Evolutionary conservation across 2,888 invertebrate genomes (phyloP).

Genomic region (Drosophila yooni): DNA sequence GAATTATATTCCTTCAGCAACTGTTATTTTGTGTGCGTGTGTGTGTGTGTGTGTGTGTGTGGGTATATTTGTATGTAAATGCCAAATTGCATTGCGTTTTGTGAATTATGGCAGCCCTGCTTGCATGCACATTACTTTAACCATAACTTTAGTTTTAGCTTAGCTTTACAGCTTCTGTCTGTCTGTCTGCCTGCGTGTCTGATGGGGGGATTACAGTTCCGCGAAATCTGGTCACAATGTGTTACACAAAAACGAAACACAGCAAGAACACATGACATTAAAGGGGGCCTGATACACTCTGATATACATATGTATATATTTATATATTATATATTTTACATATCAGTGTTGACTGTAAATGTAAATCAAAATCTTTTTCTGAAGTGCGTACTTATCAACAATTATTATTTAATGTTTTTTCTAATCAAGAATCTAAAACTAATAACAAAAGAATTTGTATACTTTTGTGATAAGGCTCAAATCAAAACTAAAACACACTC

Average conservation of each 20-base stretch:
- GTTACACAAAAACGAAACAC: constrained; percentile 54
- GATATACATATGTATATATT: constrained; percentile 1
- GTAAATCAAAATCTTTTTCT: neutral
- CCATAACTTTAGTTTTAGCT: constrained; percentile 22
- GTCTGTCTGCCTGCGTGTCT: neutral
- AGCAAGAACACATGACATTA: constrained; percentile 38
- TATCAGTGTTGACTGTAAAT: neutral
- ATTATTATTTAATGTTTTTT: neutral
- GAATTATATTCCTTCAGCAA: constrained; percentile 29
- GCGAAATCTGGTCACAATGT: constrained; percentile 75
- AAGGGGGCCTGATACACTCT: constrained; percentile 16
- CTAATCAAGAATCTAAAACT: neutral
- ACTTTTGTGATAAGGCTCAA: neutral
- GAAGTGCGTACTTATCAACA: neutral
- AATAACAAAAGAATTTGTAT: neutral
- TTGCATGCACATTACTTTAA: constrained; percentile 50
- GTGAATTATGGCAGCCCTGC: constrained; percentile 70
- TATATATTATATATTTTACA: neutral
- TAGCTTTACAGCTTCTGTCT: constrained; percentile 1
- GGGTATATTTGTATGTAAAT: constrained; percentile 31
- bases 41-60: constrained; percentile 3
- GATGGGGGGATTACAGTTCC: constrained; percentile 34
- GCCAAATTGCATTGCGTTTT: constrained; percentile 63
- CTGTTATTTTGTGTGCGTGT: constrained; percentile 15
- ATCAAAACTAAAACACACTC: neutral